Percentiles rank a stretch among this genome's conserved stretches.
Evolutionary conservation across 2,888 invertebrate species (phyloP).

Genomic region (Amiota minor): DNA sequence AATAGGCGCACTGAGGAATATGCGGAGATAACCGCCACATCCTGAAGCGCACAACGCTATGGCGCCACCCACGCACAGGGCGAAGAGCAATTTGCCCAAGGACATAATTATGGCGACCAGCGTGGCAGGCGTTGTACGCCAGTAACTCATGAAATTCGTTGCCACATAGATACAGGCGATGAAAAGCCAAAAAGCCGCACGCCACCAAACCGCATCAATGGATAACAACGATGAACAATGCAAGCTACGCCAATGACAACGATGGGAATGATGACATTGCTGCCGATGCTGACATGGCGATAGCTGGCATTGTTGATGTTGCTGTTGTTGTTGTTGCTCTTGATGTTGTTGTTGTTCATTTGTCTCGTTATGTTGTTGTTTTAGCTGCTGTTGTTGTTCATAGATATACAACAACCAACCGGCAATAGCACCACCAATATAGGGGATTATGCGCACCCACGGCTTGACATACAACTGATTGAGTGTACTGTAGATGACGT

Average conservation of each 20-base stretch:
- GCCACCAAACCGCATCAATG: conserved; percentile 34
- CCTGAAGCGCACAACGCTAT: conserved; percentile 61
- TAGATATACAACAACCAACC: conserved; percentile 55
- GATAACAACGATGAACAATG: background rate
- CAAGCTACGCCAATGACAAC: background rate
- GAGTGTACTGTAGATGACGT: conserved; percentile 60
- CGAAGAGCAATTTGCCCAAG: conserved; percentile 64
- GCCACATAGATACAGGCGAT: conserved; percentile 50
- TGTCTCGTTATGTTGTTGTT: conserved; percentile 17
- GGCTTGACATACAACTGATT: conserved; percentile 63
- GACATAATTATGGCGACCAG: conserved; percentile 63
- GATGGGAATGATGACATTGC: conserved; percentile 24
- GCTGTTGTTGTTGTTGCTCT: conserved; percentile 27
- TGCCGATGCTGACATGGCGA: conserved; percentile 9
- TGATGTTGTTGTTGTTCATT: conserved; percentile 25
- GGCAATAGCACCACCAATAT: conserved; percentile 61
- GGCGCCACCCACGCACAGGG: conserved; percentile 58
- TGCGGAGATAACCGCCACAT: conserved; percentile 55
- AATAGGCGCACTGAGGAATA: conserved; percentile 54
- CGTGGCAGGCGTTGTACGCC: conserved; percentile 60
- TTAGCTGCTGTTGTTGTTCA: background rate
- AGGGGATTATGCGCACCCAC: conserved; percentile 63
- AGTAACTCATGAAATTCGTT: conserved; percentile 66
- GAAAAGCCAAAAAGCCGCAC: conserved; percentile 57
- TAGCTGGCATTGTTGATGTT: conserved; percentile 26